Evolutionary conservation across 1,140 invertebrate species (phyloP).

Genomic region (Homarus americanus): DNA sequence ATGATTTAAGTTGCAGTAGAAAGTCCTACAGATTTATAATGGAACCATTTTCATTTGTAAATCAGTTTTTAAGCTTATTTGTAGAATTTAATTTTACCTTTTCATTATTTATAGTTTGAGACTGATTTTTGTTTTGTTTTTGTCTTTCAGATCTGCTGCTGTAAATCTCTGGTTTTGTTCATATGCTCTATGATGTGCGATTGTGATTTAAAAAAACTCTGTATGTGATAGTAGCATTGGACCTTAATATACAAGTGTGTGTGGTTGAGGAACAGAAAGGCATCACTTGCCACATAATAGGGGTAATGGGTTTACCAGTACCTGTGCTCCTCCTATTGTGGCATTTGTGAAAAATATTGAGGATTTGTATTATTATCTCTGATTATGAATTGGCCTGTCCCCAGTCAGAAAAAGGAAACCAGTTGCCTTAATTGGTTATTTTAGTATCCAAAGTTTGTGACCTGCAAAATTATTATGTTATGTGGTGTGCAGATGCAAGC

Average conservation of each 20-base stretch:
- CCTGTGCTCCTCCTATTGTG: slow-evolving; percentile 3
- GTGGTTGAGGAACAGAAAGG: neutral
- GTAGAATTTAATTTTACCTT: neutral
- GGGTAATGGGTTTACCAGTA: neutral
- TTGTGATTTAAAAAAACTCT: slow-evolving; percentile 59
- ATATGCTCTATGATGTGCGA: slow-evolving; percentile 42
- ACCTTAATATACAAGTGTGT: slow-evolving; percentile 15
- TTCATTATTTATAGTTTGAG: neutral
- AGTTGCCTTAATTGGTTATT: slow-evolving; percentile 57
- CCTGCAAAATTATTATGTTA: slow-evolving; percentile 1
- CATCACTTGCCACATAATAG: neutral
- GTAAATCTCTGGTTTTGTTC: slow-evolving; percentile 45
- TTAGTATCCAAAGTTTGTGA: slow-evolving; percentile 36
- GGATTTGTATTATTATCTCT: neutral
- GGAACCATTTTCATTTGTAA: neutral
- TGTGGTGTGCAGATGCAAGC: slow-evolving; percentile 20
- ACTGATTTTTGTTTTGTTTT: neutral
- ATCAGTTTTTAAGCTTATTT: neutral
- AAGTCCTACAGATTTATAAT: too few relatives aligned
- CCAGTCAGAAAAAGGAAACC: slow-evolving; percentile 42
- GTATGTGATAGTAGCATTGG: slow-evolving; percentile 52
- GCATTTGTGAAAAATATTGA: slow-evolving; percentile 23
- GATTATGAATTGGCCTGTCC: slow-evolving; percentile 3
- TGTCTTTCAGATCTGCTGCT: slow-evolving; percentile 66
- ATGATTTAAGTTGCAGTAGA: too few relatives aligned